These are phyloP conservation scores for Andrena bucephala DNA, from an alignment of 2,888 invertebrate species.

Conservation along the genomic window DNA sequence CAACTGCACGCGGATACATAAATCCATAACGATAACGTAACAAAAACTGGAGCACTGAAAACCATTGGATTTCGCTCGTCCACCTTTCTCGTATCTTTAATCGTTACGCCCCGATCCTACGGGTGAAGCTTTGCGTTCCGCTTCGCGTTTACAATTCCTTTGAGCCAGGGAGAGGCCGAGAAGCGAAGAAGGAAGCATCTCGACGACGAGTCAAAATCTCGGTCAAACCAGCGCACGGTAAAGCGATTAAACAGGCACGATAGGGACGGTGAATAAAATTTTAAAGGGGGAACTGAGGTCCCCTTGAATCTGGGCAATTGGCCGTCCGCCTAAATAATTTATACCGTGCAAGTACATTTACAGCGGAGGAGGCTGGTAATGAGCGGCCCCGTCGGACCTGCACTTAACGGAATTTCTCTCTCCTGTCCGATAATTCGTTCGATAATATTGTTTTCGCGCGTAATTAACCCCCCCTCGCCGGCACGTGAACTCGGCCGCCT, in stretches of 20 bases:
- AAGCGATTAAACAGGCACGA: neutral
- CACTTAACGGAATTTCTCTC: constrained; percentile 73
- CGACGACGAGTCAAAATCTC: constrained; percentile 26
- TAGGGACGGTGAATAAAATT: constrained; percentile 1
- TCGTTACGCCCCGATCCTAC: neutral
- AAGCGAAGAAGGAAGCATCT: constrained; percentile 1
- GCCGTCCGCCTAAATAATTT: constrained; percentile 63
- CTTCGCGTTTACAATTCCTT: neutral
- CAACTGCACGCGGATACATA: neutral
- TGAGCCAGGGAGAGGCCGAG: neutral
- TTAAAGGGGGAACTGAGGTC: constrained; percentile 19
- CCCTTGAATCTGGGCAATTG: constrained; percentile 50
- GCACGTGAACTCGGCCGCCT: constrained; percentile 30
- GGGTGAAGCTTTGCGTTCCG: neutral
- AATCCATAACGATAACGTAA: neutral
- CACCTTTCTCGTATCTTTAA: neutral
- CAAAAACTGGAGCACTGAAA: neutral
- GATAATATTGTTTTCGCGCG: constrained; percentile 76
- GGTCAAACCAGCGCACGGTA: constrained; percentile 11
- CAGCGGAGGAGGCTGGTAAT: constrained; percentile 57
- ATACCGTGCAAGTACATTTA: constrained; percentile 55
- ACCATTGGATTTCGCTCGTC: neutral
- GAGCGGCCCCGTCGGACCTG: constrained; percentile 62
- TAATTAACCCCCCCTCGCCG: constrained; percentile 72
- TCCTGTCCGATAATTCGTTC: constrained; percentile 75